Percentiles rank a stretch among this genome's conserved stretches.
phyloP scores from a whole-genome alignment of 1,140 invertebrate species.

The Glossosoma conforme region DNA sequence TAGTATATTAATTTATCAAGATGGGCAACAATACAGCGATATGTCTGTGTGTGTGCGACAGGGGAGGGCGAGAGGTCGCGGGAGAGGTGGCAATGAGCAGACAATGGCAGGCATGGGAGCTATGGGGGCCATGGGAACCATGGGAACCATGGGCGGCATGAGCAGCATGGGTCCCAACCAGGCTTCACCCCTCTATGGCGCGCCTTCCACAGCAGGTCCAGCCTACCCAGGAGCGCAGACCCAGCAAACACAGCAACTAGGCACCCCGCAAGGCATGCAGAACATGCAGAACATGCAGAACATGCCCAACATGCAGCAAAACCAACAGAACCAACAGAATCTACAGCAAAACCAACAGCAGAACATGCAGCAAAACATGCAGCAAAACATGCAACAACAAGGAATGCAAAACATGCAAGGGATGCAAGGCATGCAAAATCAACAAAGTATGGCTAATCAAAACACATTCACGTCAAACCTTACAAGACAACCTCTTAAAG shows the following conservation, averaged over 20 bases:
- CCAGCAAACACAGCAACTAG: slow-evolving; percentile 32
- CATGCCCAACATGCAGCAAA: slow-evolving; percentile 26
- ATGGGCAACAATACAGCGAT: slow-evolving; percentile 11
- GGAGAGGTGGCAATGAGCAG: slow-evolving; percentile 40
- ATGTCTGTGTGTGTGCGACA: slow-evolving; percentile 21
- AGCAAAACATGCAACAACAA: neutral
- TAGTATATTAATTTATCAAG: too few species aligned
- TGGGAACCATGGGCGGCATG: slow-evolving; percentile 19
- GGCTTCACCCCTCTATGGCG: slow-evolving; percentile 7
- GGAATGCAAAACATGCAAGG: slow-evolving; percentile 1
- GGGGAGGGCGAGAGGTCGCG: slow-evolving; percentile 40
- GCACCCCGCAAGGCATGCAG: slow-evolving; percentile 15
- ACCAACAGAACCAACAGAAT: slow-evolving; percentile 37
- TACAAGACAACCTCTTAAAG: slow-evolving; percentile 41
- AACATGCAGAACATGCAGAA: neutral
- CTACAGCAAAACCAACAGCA: slow-evolving; percentile 12
- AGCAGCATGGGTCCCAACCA: slow-evolving; percentile 18
- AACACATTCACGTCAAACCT: slow-evolving; percentile 26
- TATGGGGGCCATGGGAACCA: slow-evolving; percentile 2
- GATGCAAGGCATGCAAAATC: slow-evolving; percentile 27
- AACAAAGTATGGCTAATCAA: slow-evolving; percentile 30
- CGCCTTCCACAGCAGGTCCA: slow-evolving; percentile 8
- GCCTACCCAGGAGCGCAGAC: slow-evolving; percentile 34
- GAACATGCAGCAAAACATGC: slow-evolving; percentile 2
- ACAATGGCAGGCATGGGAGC: neutral